phyloP scores from a whole-genome alignment of 2,113 vertebrate genomes.

The Collichthys lucidus region DNA sequence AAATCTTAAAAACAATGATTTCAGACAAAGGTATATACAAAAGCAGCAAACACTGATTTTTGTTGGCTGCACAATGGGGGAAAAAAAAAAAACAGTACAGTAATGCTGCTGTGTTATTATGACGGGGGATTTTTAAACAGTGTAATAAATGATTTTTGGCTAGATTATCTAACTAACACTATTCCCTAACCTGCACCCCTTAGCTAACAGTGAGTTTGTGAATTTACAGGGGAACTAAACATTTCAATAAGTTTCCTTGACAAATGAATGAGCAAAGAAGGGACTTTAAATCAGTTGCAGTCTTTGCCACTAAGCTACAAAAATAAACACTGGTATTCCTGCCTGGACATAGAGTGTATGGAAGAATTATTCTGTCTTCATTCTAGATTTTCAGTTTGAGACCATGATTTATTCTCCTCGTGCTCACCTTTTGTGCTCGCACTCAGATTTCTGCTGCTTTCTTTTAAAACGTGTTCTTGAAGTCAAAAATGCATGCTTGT shows the following conservation, averaged over 20 bases:
- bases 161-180: too few species aligned
- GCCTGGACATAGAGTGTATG: not conserved
- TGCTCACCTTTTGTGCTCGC: too few species aligned
- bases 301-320: conserved; percentile 14
- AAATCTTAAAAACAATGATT: not conserved
- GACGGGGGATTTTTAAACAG: not conserved
- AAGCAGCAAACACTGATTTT: not conserved
- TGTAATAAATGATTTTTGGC: not conserved
- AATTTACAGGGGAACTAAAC: not conserved
- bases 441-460: too few species aligned
- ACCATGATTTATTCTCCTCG: too few species aligned
- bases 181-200: not conserved
- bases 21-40: not conserved
- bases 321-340: conserved; percentile 10
- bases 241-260: not conserved
- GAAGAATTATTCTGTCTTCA: too few species aligned
- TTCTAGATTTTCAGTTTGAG: too few species aligned
- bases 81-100: too few species aligned
- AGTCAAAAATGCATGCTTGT: too few species aligned
- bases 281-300: not conserved
- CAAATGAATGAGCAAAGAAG: not conserved
- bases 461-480: too few species aligned
- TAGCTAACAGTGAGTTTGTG: not conserved
- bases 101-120: not conserved
- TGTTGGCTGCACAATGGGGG: not conserved